Conservation (phyloP, 1,140 invertebrate genomes). For the Akabosia matsudoensis region DNA sequence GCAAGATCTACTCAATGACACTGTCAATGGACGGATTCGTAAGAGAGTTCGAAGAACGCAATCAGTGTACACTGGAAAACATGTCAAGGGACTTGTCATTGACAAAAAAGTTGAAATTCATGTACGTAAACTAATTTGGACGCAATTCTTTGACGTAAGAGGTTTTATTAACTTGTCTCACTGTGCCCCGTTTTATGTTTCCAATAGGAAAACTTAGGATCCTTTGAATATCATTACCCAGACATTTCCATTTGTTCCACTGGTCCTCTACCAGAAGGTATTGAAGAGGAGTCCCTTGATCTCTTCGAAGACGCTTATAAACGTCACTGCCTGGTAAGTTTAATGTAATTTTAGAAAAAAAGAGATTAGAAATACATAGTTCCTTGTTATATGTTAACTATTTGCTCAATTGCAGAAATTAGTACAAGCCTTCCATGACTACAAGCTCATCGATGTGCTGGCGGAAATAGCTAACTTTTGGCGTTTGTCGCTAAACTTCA, state of each 20-base stretch:
- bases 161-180: background rate
- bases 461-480: constrained; percentile 5
- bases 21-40: background rate
- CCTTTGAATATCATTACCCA: background rate
- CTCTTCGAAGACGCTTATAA: background rate
- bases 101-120: constrained; percentile 17
- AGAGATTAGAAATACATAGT: no score
- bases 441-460: background rate
- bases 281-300: background rate
- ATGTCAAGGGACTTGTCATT: constrained; percentile 8
- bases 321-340: constrained; percentile 3
- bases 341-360: no score
- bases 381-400: no score
- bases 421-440: background rate
- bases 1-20: constrained; percentile 2
- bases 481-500: background rate
- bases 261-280: background rate
- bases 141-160: background rate
- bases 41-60: background rate
- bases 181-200: background rate
- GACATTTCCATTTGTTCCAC: background rate
- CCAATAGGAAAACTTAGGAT: background rate
- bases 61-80: constrained; percentile 11
- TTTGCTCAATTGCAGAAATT: background rate
- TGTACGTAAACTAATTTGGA: background rate